Evolutionary conservation across 2,113 vertebrate species (phyloP), one percentile per base, ranked within the genome.

Genomic region (Urocynchramus pylzowi): DNA sequence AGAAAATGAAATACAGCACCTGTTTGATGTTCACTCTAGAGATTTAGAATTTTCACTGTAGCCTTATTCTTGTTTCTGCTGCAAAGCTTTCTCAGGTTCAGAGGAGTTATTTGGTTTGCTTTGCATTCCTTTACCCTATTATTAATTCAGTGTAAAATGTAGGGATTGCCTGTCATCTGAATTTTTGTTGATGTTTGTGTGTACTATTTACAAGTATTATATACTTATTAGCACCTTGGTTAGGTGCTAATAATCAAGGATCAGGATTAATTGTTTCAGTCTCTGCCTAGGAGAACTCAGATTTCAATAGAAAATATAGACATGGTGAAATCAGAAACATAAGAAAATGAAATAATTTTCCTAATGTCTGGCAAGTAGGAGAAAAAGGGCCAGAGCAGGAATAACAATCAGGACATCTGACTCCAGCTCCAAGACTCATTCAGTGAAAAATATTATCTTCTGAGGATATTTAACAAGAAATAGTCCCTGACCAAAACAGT

Each of bases 1-100:
- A 89, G 86, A 88, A 96, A 87, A 91, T 75, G 68, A 94, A 93
- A 96, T 94, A 86, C 27, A 76, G 31, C 19, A 93, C 31, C 68
- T 76, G 20, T 67, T 94, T 88, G 71, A 69, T 93, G 61, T 79
- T 95, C 85, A 63, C 83, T 90, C 54, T 84, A 73, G 61, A 94
- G 77, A 94, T 89, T 76, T 90, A 91, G 65, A 92, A 39, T 94
- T 94, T 88, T 92, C 53, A 59, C 68, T 69, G 4, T 64, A 87
- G 67, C 24, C 56, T 56, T 84, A 37, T 69, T 77, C 50, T 41
- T 91, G 24, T 87, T 96, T 75, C 80, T 93, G 35, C n/a, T 89
- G 77, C 64, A 89, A 88, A 84, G 41, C 56, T 71, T 90, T 79
- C 57, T 75, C 39, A 68, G 63, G 31, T 50, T 59, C 14, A 45